These are phyloP conservation scores for Girardinus metallicus DNA, from an alignment of 2,797 vertebrate species.

Conservation along the genomic window DNA sequence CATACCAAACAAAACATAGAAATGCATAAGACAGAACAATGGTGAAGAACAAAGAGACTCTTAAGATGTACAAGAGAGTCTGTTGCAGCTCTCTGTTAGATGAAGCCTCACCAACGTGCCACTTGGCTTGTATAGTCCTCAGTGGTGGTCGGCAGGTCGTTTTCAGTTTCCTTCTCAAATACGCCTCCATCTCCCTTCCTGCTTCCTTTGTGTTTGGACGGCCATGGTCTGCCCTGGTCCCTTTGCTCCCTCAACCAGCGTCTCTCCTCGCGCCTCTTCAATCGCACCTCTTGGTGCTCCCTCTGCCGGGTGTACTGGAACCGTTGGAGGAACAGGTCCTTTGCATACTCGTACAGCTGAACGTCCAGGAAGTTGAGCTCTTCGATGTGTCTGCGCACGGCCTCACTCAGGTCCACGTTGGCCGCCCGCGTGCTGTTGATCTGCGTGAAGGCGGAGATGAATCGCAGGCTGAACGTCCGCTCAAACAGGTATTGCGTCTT, in stretches of 20 bases:
- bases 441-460: conserved; percentile 96
- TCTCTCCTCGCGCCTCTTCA: conserved; percentile 89
- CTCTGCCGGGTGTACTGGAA: conserved; percentile 93
- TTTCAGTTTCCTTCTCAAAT: conserved; percentile 60
- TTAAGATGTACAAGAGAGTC: conserved; percentile 36
- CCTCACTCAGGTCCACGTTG: conserved; percentile 91
- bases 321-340: conserved; percentile 96
- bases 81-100: conserved; percentile 31
- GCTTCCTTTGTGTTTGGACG: conserved; percentile 70
- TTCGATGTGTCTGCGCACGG: conserved; percentile 89
- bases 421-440: conserved; percentile 96
- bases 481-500: conserved; percentile 99
- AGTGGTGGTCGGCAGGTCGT: conserved; percentile 82
- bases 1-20: conserved; percentile 63
- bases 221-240: conserved; percentile 77
- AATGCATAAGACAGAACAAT: conserved; percentile 60
- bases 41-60: conserved; percentile 55
- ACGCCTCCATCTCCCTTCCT: conserved; percentile 42
- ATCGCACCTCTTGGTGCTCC: conserved; percentile 89
- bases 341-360: conserved; percentile 94
- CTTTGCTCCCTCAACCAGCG: conserved; percentile 87
- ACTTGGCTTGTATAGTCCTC: conserved; percentile 98
- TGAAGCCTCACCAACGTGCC: conserved; percentile 89
- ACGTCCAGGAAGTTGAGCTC: conserved; percentile 93
- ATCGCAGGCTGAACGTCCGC: conserved; percentile 96